Base-by-base conservation (phyloP, 2,888 invertebrate genomes). In the Amaurobius ferox region DNA sequence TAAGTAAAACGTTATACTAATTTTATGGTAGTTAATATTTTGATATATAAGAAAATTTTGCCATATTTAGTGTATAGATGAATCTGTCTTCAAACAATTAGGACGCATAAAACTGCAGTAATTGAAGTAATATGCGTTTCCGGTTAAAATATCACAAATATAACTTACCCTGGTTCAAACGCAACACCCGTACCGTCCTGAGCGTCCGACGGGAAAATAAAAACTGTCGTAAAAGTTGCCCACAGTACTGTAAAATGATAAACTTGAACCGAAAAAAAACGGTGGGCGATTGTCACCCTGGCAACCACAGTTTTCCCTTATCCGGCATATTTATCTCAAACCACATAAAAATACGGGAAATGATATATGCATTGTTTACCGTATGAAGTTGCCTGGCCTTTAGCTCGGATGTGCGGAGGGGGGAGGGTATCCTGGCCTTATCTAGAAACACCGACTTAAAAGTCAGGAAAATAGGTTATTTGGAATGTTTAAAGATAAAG, bases 311-410 rank as follows among this genome's bases (percentile, higher is more conserved):
- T 67, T 29, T 26, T 23, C 19, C 11, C 32, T 74, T 74, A 74
- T 74, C 80, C 72, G 11, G 0, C 5, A 3, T 30, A 7, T 62
- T 79, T 79, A 80, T 80, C 80, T 7, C 26, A 30, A 30, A 40
- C 26, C 7, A n/a, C 74, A 74, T 80, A 80, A 80, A 78, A 80
- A 55, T 73, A 30, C 26, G 64, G 80, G 72, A 55, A 62, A 55
- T 73, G 62, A 39, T 62, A 72, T 73, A 73, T 32, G 55, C 19
- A 48, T 71, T 71, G 71, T 71, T 67, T 32, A 39, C 67, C 19
- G 7, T 55, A 23, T 23, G 23, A 23, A 11, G 19, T 19, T 55
- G 23, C 16, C 6, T 23, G 55, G 11, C 5, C 6, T 23, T 55
- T 23, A 23, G 55, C 23, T 23, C 23, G 55, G 23, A 55, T 23